phyloP scores from a whole-genome alignment of 2,888 invertebrate genomes.

The Drosophila helvetica region DNA sequence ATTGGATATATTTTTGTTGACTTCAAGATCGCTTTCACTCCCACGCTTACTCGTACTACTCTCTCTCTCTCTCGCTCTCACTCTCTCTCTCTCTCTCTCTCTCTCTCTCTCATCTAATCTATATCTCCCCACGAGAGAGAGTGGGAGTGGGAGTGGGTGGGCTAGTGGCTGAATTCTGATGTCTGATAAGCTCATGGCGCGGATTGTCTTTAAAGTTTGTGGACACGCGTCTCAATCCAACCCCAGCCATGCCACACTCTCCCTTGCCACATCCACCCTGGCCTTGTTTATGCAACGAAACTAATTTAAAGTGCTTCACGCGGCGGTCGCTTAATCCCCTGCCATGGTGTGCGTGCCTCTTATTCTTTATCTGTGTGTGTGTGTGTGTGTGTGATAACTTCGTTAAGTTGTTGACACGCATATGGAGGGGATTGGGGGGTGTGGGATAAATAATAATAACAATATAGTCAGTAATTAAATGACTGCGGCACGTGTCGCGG shows the following conservation, averaged over 20 bases:
- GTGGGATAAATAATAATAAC: constrained; percentile 63
- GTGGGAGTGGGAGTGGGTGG: not conserved
- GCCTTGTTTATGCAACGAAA: constrained; percentile 75
- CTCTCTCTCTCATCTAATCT: not conserved
- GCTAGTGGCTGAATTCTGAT: constrained; percentile 18
- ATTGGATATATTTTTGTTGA: constrained; percentile 63
- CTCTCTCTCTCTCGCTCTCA: not conserved
- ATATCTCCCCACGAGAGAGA: no score
- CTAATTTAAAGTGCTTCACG: constrained; percentile 78
- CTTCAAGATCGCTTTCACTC: constrained; percentile 17
- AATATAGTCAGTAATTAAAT: constrained; percentile 75
- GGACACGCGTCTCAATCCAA: constrained; percentile 25
- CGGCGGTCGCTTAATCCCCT: constrained; percentile 69
- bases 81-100: not conserved
- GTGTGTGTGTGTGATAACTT: constrained; percentile 62
- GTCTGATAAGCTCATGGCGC: constrained; percentile 39
- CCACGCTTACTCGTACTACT: not conserved
- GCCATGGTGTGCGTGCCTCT: constrained; percentile 34
- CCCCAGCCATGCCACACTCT: not conserved
- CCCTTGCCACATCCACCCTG: not conserved
- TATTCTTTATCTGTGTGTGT: not conserved
- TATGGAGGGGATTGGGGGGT: constrained; percentile 29
- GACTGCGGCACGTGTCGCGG: constrained; percentile 59
- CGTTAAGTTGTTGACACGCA: constrained; percentile 69
- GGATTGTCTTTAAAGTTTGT: constrained; percentile 37